A percentile compares a stretch with the other conserved stretches of the same genome.
phyloP scores from a whole-genome alignment of 2,113 vertebrate genomes.

The Oryzias javanicus region DNA sequence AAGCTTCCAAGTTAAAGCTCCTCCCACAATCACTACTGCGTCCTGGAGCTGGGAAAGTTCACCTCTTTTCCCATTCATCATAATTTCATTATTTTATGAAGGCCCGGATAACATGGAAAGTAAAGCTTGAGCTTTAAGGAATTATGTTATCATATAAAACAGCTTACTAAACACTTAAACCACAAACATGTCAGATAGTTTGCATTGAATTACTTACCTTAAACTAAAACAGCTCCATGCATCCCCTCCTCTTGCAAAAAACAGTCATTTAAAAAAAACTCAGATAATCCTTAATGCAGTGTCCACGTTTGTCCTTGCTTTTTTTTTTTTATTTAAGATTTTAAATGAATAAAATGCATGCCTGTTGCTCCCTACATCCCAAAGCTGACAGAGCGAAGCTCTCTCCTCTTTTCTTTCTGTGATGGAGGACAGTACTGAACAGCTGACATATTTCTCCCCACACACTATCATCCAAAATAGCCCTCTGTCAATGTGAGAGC shows the following conservation, averaged over 20 bases:
- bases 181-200: not conserved
- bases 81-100: conserved; percentile 12
- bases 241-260: conserved; percentile 12
- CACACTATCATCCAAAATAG: conserved; percentile 77
- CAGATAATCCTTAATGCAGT: conserved; percentile 34
- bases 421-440: conserved; percentile 71
- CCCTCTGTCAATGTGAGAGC: conserved; percentile 66
- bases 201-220: conserved; percentile 53
- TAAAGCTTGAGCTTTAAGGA: not conserved
- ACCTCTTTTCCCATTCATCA: not conserved
- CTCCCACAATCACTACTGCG: not conserved
- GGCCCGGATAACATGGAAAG: not conserved
- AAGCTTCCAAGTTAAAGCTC: not conserved
- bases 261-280: conserved; percentile 20
- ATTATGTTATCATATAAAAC: too few species aligned
- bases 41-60: not conserved
- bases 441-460: conserved; percentile 78
- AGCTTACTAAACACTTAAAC: not conserved
- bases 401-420: conserved; percentile 40
- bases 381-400: conserved; percentile 39
- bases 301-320: conserved; percentile 17
- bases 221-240: conserved; percentile 26
- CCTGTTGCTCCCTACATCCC: conserved; percentile 38
- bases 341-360: conserved; percentile 36
- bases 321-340: conserved; percentile 32